Evolutionary conservation across 2,888 invertebrate genomes (phyloP), one percentile per base, ranked within the genome.

Genomic region (Julus scanicus): DNA sequence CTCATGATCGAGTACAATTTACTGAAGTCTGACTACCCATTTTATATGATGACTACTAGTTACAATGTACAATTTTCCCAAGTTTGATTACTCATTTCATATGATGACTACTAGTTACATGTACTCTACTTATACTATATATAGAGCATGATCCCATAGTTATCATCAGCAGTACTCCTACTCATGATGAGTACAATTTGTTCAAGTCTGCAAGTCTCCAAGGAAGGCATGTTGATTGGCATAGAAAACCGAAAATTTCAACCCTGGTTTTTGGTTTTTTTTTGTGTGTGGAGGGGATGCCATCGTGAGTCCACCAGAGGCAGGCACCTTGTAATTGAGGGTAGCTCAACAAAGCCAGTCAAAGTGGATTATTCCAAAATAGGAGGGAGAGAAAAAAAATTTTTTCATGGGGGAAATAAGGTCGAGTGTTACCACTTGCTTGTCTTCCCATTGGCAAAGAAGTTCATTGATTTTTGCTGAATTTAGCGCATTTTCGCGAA

Each of bases 401-500:
- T n/a, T n/a, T n/a, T n/a, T 80, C 80, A 37, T 37, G 80, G 80
- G 80, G 37, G 80, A 80, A 80, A 80, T 80, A 80, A 80, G 80
- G 80, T 80, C 80, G 37, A 80, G 80, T 80, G 37, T 80, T 80
- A 80, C 37, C 80, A 80, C 80, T 80, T 37, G 29, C 37, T 80
- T 39, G 80, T 80, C 37, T 29, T 80, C 80, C 80, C 80, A 37
- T 39, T 39, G 37, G 37, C 80, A 39, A 80, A 80, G 37, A 80
- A 80, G 80, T 80, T 37, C 80, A 80, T 80, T 80, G 80, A 80
- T 80, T 80, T 80, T 80, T 80, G 80, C 80, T 29, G 71, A 71
- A 29, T 29, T 71, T 71, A 29, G 29, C 71, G 71, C 71, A 29
- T 29, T 71, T 71, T 71, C 29, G 37, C 37, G 29, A 39, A 80